Percentiles rank a stretch among this genome's conserved stretches.
These are phyloP conservation scores for Orchesellides sinensis DNA, from an alignment of 2,888 invertebrate genomes.

Conservation along the genomic window DNA sequence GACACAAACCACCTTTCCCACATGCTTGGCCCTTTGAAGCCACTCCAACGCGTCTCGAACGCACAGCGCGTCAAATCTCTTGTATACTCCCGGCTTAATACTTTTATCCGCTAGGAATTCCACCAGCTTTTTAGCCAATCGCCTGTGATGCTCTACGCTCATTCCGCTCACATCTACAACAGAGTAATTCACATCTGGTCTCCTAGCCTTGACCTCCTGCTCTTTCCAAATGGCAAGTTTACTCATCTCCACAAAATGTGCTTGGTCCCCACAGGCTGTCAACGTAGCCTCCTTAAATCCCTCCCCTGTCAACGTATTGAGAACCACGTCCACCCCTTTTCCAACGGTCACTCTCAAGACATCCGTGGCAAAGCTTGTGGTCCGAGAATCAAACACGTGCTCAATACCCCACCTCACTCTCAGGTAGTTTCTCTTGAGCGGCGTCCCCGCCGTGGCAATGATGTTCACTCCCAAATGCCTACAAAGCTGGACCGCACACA, in stretches of 20 bases:
- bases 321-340: conserved; percentile 51
- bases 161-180: background rate
- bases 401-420: conserved; percentile 37
- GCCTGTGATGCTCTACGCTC: background rate
- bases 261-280: background rate
- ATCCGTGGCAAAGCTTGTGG: conserved; percentile 15
- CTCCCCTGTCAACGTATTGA: conserved; percentile 38
- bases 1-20: background rate
- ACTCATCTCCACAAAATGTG: conserved; percentile 10
- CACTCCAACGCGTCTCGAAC: background rate
- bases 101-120: background rate
- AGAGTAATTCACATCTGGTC: background rate
- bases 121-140: background rate
- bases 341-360: conserved; percentile 29
- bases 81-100: background rate
- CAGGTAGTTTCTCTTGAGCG: conserved; percentile 48
- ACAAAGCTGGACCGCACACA: conserved; percentile 54
- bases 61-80: background rate
- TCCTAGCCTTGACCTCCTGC: background rate
- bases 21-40: background rate
- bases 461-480: conserved; percentile 34
- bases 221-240: background rate
- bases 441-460: conserved; percentile 58
- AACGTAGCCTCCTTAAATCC: conserved; percentile 60
- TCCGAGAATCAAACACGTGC: conserved; percentile 58